Evolutionary conservation across 2,888 invertebrate species (phyloP).

Genomic region (Caradrina kadenii): DNA sequence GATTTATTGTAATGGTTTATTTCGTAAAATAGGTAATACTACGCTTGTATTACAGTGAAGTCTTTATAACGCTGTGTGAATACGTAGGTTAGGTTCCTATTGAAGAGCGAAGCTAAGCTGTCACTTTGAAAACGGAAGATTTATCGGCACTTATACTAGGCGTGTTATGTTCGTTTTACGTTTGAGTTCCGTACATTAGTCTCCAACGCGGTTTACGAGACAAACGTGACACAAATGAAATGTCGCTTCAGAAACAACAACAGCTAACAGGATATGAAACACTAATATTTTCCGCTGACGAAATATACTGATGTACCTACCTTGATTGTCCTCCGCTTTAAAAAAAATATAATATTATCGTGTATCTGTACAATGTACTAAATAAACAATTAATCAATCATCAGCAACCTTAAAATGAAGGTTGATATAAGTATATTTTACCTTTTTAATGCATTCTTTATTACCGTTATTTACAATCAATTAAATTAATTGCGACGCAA

Average conservation of each 20-base stretch:
- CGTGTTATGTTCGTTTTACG: conserved; percentile 65
- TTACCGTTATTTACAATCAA: conserved; percentile 35
- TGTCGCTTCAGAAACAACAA: conserved; percentile 49
- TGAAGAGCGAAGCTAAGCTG: conserved; percentile 60
- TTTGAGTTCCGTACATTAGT: conserved; percentile 67
- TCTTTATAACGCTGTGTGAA: conserved; percentile 49
- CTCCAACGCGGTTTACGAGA: conserved; percentile 65
- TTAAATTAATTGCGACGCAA: conserved; percentile 39
- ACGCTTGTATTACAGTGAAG: conserved; percentile 39
- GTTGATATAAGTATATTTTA: conserved; percentile 13
- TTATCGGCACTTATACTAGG: conserved; percentile 59
- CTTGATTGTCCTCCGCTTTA: conserved; percentile 12
- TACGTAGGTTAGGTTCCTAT: conserved; percentile 32
- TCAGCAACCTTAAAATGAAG: conserved; percentile 16
- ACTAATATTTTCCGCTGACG: conserved; percentile 37
- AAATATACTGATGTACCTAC: conserved; percentile 8
- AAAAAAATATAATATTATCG: conserved; percentile 1
- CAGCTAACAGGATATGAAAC: conserved; percentile 42
- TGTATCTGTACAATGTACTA: conserved; percentile 25
- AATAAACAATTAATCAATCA: conserved; percentile 35
- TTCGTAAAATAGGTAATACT: conserved; percentile 49
- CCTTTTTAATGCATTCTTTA: conserved; percentile 22
- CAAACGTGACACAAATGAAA: conserved; percentile 67
- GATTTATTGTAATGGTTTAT: conserved; percentile 59
- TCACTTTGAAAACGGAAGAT: conserved; percentile 66